phyloP scores from a whole-genome alignment of 92 coral and sea anemone genomes.

The Zoanthus gigantus region DNA sequence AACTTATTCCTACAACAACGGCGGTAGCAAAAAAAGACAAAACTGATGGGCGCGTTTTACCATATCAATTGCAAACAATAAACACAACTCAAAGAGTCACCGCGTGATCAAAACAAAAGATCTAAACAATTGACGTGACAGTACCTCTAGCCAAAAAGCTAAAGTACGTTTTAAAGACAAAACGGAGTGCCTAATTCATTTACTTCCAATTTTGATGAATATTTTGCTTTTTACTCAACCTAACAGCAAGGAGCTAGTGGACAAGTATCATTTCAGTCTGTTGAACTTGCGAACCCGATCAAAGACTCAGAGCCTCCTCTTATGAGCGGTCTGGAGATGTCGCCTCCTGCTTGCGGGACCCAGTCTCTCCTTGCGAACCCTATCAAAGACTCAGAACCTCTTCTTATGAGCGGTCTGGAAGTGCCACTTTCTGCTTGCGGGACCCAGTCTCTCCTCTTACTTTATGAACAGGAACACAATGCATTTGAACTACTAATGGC shows the following conservation, averaged over 20 bases:
- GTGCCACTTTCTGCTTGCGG: conserved; percentile 66
- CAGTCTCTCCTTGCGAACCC: conserved; percentile 84
- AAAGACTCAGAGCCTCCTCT: conserved; percentile 57
- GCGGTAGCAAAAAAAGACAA: too few relatives aligned
- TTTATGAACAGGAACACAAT: conserved; percentile 73
- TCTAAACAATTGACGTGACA: too few relatives aligned
- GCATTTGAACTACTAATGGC: conserved; percentile 83
- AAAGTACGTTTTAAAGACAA: too few relatives aligned
- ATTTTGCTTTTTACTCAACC: too few relatives aligned
- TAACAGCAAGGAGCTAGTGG: conserved; percentile 76
- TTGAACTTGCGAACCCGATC: conserved; percentile 79
- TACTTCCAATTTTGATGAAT: neutral
- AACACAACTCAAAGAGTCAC: too few relatives aligned
- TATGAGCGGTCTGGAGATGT: conserved; percentile 72
- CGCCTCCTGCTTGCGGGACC: conserved; percentile 65
- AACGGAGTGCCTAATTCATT: neutral
- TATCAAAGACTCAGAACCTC: conserved; percentile 43
- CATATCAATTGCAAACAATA: too few relatives aligned
- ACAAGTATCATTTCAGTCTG: conserved; percentile 72
- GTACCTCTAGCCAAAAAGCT: too few relatives aligned
- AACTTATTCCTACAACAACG: too few relatives aligned
- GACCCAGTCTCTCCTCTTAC: conserved; percentile 70
- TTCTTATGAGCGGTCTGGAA: conserved; percentile 75
- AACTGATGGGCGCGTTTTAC: too few relatives aligned
- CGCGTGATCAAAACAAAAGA: too few relatives aligned